Evolutionary conservation across 2,888 invertebrate species (phyloP), one percentile per base, ranked within the genome.

Genomic region (Bugulina stolonifera): DNA sequence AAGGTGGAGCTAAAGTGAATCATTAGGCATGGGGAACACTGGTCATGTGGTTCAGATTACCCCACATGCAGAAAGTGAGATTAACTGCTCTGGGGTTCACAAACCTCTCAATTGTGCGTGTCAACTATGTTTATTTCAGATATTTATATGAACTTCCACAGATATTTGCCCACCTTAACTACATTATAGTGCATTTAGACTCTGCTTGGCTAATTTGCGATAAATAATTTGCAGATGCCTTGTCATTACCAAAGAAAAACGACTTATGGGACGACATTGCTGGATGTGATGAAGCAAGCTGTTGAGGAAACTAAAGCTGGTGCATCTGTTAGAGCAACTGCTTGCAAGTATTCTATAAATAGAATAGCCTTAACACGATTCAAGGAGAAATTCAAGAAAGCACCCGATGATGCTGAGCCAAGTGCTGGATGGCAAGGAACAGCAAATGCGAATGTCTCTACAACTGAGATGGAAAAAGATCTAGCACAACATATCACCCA

Each of bases 381-480:
- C 27, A 69, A 57, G 25, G 57, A 57, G 5, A 3, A 57, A n/a
- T 25, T 72, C 22, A 18, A 27, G n/a, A 72, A 69, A 25, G 18
- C 10, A n/a, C n/a, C 5, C 14, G 27, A 14, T 23, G 43, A 54
- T 27, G 18, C 5, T 22, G 69, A 72, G 18, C 3, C 43, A 35
- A 35, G 3, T 25, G 27, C 35, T 35, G 69, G 72, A 14, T 72
- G 64, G 25, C 23, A 64, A 35, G n/a, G 69, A 23, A 35, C 64
- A 2, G 32, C 72, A 10, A 27, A 25, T 10, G 10, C 35, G 2
- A 27, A n/a, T 2, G 71, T 72, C 2, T 35, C 69, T 35, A 25
- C 55, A 27, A 18, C 64, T 18, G 35, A 32, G 25, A 73, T 73
- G 58, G 73, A 73, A 73, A 35, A 35, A 23, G 73, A 73, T 22